phyloP scores from a whole-genome alignment of 2,888 invertebrate genomes.

The Pristionchus mayeri region DNA sequence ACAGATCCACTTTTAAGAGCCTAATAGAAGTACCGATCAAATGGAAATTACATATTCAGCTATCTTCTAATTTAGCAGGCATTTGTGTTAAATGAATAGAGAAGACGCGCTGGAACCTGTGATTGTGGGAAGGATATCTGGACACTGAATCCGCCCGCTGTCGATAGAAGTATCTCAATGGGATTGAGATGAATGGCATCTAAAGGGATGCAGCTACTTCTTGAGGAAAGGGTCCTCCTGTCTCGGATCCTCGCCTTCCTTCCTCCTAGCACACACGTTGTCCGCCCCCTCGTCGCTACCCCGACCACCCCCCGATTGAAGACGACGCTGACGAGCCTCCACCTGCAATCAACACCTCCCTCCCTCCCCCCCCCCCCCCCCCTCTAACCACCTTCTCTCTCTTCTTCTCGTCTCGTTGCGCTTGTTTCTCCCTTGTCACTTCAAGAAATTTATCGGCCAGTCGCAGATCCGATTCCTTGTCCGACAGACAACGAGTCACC shows the following conservation, averaged over 20 bases:
- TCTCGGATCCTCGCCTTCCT: conserved; percentile 52
- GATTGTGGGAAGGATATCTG: conserved; percentile 59
- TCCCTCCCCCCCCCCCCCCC: background rate
- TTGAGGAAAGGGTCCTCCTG: conserved; percentile 56
- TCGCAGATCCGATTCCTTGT: conserved; percentile 47
- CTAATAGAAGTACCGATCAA: too few species aligned
- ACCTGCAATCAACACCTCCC: too few species aligned
- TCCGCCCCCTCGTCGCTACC: conserved; percentile 38
- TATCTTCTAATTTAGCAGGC: too few species aligned
- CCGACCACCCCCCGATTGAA: conserved; percentile 29
- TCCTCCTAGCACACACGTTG: background rate
- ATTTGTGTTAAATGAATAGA: too few species aligned
- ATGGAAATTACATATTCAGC: background rate
- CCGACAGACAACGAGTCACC: conserved; percentile 65
- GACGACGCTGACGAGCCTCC: conserved; percentile 48
- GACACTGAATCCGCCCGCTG: conserved; percentile 65
- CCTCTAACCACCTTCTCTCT: conserved; percentile 46
- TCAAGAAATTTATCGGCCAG: conserved; percentile 58
- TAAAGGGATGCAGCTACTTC: conserved; percentile 47
- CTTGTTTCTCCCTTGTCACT: conserved; percentile 62
- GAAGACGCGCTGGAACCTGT: too few species aligned
- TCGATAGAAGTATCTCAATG: conserved; percentile 59
- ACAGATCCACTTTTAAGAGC: too few species aligned
- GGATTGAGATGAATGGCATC: background rate
- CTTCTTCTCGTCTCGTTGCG: conserved; percentile 54